Conservation (phyloP, 2,888 invertebrate species). For the Oasisia sp. region DNA sequence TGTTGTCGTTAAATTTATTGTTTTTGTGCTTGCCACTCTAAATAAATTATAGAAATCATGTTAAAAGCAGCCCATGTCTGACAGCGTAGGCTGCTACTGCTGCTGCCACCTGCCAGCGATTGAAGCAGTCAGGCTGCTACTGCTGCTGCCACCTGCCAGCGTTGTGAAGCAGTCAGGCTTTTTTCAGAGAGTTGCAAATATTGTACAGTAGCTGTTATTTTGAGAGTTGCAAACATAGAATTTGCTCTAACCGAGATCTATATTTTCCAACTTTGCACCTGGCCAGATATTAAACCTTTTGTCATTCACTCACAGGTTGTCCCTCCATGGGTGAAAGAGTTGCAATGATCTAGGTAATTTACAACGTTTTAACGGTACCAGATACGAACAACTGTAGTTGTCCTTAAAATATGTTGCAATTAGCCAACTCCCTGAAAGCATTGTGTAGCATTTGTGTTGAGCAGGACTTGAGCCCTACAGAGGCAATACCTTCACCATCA, state of each 20-base stretch:
- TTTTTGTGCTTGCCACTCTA: background rate
- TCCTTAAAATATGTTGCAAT: background rate
- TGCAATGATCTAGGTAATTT: background rate
- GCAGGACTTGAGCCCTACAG: background rate
- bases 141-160: background rate
- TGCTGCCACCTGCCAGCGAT: conserved; percentile 5
- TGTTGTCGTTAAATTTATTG: background rate
- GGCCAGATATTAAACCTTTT: background rate
- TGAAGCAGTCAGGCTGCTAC: background rate
- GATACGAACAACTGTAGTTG: background rate
- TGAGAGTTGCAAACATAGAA: background rate
- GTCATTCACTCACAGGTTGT: background rate
- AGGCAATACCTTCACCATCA: conserved; percentile 6
- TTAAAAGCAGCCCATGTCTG: background rate
- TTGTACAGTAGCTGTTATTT: background rate
- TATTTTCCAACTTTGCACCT: background rate
- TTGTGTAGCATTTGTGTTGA: background rate
- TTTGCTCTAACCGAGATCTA: background rate
- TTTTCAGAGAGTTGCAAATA: conserved; percentile 17
- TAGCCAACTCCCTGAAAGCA: conserved; percentile 1
- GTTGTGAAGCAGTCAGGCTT: background rate
- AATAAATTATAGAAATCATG: background rate
- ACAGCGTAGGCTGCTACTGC: background rate
- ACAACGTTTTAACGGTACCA: background rate
- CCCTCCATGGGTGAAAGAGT: background rate